Base-by-base conservation (phyloP, 2,797 vertebrate species). In the Melanotaenia maccullochi region DNA sequence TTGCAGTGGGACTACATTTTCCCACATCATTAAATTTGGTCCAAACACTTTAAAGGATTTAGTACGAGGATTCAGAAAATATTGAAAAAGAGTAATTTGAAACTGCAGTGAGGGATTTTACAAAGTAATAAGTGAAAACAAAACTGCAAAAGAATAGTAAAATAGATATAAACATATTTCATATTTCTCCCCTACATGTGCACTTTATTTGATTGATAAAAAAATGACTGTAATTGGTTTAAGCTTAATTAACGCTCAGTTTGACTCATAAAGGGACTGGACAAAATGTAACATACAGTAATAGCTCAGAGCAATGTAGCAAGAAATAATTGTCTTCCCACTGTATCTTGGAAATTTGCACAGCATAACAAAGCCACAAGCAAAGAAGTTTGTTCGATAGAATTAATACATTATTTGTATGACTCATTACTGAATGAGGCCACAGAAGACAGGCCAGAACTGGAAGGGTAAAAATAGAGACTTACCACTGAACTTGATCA, bases 401-500 rank as follows among this genome's bases (percentile, higher is more conserved):
- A 35, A 65, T 9, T 16, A 3, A 42, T 4, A 18, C 60, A 68
- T 58, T 6, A 72, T 73, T 76, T 78, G 54, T 57, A 40, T 75
- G 63, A 79, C 14, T 81, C 62, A 70, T 38, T 79, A 77, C 73
- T 81, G 73, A 71, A 40, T 76, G 44, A 63, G 62, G 71, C 40
- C 28, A 66, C 36, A 69, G 47, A 51, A 13, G 22, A 49, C 6
- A 35, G 61, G 61, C 40, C 55, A 57, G 60, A 49, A 47, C 62
- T 71, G 54, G 33, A 61, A 75, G 32, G n/a, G 35, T 52, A 30
- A 54, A 68, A 60, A 55, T 44, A 68, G 59, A 7, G 67, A 73
- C 33, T 68, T 55, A 76, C 70, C 51, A 28, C 3, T 64, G 32
- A 75, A 62, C 47, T 68, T 64, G 64, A 74, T 73, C 42, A 64